A percentile compares a stretch with the other conserved stretches of the same genome.
These are phyloP conservation scores for Nothoprocta perdicaria DNA, from an alignment of 2,113 vertebrate genomes.

Conservation along the genomic window DNA sequence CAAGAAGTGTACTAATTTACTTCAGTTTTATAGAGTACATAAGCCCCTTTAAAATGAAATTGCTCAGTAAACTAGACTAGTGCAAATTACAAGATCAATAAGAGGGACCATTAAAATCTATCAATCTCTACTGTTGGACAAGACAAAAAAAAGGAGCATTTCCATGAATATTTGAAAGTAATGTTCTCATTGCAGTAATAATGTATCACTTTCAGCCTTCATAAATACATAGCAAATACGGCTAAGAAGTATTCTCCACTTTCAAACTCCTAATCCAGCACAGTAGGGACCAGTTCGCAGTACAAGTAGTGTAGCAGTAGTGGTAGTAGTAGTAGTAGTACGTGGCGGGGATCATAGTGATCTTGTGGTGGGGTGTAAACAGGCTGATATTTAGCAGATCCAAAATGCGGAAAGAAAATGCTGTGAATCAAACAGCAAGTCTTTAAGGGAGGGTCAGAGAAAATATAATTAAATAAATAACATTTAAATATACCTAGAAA, in stretches of 20 bases:
- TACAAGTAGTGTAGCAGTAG: background rate
- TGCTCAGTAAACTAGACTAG: constrained; percentile 7
- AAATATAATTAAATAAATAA: background rate
- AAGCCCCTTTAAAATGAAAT: constrained; percentile 26
- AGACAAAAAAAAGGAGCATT: background rate
- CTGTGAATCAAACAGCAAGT: background rate
- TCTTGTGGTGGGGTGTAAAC: background rate
- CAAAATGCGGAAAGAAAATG: background rate
- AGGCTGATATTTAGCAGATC: background rate
- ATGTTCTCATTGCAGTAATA: background rate
- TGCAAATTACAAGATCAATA: constrained; percentile 23
- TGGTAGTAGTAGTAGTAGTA: too few relatives aligned
- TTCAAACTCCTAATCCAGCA: background rate
- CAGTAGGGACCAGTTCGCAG: background rate
- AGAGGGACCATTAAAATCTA: background rate
- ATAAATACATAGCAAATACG: background rate
- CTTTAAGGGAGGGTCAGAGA: background rate
- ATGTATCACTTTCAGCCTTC: background rate
- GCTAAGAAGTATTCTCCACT: background rate
- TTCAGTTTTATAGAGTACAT: constrained; percentile 27
- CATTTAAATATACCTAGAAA: background rate
- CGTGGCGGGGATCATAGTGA: background rate
- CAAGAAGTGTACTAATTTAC: constrained; percentile 43
- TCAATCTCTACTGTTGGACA: background rate
- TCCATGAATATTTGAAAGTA: background rate